Percentiles rank a stretch among this genome's conserved stretches.
Conservation (phyloP, 2,113 vertebrate species). For the Labrus mixtus region DNA sequence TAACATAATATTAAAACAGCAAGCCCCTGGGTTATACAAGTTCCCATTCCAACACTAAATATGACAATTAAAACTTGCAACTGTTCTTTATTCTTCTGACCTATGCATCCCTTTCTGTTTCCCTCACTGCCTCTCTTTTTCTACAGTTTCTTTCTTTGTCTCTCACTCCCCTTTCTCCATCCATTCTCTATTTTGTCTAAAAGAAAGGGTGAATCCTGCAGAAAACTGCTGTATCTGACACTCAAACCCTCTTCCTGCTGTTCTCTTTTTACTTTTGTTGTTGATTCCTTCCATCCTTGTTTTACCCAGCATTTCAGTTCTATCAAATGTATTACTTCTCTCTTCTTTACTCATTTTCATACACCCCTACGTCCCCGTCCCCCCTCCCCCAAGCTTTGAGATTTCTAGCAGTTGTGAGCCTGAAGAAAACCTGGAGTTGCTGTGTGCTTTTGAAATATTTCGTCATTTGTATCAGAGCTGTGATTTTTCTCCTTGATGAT, state of each 20-base stretch:
- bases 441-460: conserved; percentile 19
- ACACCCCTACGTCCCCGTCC: neutral
- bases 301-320: neutral
- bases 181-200: conserved; percentile 19
- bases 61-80: conserved; percentile 47
- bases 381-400: neutral
- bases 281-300: neutral
- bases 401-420: neutral
- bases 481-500: neutral
- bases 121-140: neutral
- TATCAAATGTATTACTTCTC: neutral
- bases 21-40: conserved; percentile 49
- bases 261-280: neutral
- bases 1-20: conserved; percentile 38
- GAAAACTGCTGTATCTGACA: too few species aligned
- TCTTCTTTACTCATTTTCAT: neutral
- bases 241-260: neutral
- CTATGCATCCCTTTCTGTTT: neutral
- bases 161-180: neutral
- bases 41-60: conserved; percentile 49
- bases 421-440: conserved; percentile 6
- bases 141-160: neutral
- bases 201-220: neutral
- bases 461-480: neutral
- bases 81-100: neutral